These are phyloP conservation scores for Drosophila serrata DNA, from an alignment of 1,140 invertebrate genomes.

Conservation along the genomic window DNA sequence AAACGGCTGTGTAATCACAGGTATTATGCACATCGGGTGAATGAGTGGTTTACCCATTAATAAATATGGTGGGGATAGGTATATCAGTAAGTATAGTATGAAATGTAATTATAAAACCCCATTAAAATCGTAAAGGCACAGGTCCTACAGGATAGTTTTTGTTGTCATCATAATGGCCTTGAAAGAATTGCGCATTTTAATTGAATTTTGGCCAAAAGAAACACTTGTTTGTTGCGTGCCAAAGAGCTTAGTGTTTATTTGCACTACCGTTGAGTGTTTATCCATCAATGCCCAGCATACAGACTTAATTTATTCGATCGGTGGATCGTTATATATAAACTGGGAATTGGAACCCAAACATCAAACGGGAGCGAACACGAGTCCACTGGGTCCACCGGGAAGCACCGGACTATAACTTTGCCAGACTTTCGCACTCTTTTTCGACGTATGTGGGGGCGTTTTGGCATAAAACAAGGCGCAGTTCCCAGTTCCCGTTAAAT, in stretches of 20 bases:
- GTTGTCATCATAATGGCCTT: background rate
- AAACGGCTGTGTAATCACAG: constrained; percentile 1
- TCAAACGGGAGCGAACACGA: constrained; percentile 26
- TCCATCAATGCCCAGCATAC: constrained; percentile 6
- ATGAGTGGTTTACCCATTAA: too few relatives aligned
- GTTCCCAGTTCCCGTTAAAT: constrained; percentile 57
- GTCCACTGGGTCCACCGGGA: constrained; percentile 10
- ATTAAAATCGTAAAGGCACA: background rate
- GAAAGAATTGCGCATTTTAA: background rate
- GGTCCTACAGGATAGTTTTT: too few relatives aligned
- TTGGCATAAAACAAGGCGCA: constrained; percentile 60
- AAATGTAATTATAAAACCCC: background rate
- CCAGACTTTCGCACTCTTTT: constrained; percentile 4
- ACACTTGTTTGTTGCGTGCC: constrained; percentile 12
- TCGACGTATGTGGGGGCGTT: constrained; percentile 36
- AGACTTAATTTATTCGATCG: background rate
- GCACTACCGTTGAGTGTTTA: constrained; percentile 2
- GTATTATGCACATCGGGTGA: background rate
- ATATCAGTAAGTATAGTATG: background rate
- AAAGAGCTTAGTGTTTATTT: constrained; percentile 2
- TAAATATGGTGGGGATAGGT: too few relatives aligned
- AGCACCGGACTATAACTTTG: constrained; percentile 32
- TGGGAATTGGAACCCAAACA: constrained; percentile 14
- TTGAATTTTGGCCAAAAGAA: background rate
- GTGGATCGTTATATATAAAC: constrained; percentile 4